These are phyloP conservation scores for Plestiodon gilberti DNA, from an alignment of 2,113 vertebrate genomes.

Conservation along the genomic window DNA sequence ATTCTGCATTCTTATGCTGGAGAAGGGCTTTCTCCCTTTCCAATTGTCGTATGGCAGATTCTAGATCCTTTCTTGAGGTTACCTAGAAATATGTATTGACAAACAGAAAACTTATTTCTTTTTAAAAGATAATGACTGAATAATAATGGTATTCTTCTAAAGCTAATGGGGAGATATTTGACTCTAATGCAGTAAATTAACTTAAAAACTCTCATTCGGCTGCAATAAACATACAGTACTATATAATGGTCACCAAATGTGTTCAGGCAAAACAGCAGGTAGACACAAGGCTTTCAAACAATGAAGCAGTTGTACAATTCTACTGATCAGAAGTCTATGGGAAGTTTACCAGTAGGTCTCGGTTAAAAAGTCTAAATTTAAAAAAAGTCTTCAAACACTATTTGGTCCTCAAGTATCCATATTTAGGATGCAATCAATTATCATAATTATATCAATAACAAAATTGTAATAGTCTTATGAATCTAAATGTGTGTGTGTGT, in stretches of 20 bases:
- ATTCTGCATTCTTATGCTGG: slow-evolving; percentile 96
- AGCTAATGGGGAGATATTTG: slow-evolving; percentile 1
- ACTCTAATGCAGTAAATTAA: slow-evolving; percentile 15
- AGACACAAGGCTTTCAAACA: background rate
- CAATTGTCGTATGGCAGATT: slow-evolving; percentile 88
- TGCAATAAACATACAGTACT: slow-evolving; percentile 10
- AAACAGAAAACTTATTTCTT: slow-evolving; percentile 21
- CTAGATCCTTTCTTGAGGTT: slow-evolving; percentile 88
- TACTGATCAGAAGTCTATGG: background rate
- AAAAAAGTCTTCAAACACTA: background rate
- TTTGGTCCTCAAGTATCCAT: background rate
- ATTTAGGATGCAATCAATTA: background rate
- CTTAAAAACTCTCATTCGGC: slow-evolving; percentile 24
- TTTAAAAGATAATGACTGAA: slow-evolving; percentile 32
- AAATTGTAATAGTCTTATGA: background rate
- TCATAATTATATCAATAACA: background rate
- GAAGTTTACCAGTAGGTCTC: background rate
- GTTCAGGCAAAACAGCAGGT: background rate
- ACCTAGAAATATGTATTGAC: slow-evolving; percentile 75
- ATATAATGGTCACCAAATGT: rapidly evolving
- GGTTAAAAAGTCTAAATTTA: no score
- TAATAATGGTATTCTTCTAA: slow-evolving; percentile 12
- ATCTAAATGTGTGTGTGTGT: background rate
- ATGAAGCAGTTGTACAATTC: background rate
- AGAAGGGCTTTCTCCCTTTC: slow-evolving; percentile 96